Base-by-base conservation (phyloP, 2,888 invertebrate species). In the Megaustenia siamemsis region DNA sequence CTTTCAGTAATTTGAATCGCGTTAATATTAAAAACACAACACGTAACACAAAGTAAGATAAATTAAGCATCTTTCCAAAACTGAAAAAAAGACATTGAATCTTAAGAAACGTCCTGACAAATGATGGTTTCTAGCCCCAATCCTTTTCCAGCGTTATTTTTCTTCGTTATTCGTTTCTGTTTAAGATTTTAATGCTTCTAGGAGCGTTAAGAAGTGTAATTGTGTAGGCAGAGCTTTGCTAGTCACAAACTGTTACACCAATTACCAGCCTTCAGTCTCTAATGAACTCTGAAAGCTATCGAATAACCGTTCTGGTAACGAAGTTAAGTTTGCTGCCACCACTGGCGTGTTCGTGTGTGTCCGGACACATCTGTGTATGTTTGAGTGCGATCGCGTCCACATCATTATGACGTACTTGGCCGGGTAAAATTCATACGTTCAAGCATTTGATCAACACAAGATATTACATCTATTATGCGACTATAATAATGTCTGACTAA, bases 281-380 rank as follows among this genome's bases (percentile, higher is more conserved):
- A 76, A 76, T 76, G 76, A 56, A 76, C 76, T 76, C 53, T 76
- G 76, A 76, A 56, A 56, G 56, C 8, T 43, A 32, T n/a, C n/a
- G 56, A 76, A 56, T 53, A 35, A 32, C 15, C 24, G 35, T 35
- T 53, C 15, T 24, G 1, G 56, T 76, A 76, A 76, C 56, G 6
- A 53, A 21, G 76, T 76, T 76, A 76, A 35, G 56, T 38, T 76
- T 21, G 53, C 35, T 53, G 76, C 49, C 76, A 53, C 53, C 12
- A 12, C 10, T 43, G 32, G 68, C 24, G 45, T 80, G 45, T 66
- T 21, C 68, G 66, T 68, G n/a, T 43, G 45, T 80, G 32, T 68
- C 28, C n/a, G n/a, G n/a, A n/a, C n/a, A n/a, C n/a, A n/a, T n/a
- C n/a, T n/a, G n/a, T n/a, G n/a, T n/a, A n/a, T n/a, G n/a, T n/a